These are phyloP conservation scores for Cassiopea xamachana DNA, from an alignment of 30 jellyfish, hydroid and myxozoan species.

Conservation along the genomic window DNA sequence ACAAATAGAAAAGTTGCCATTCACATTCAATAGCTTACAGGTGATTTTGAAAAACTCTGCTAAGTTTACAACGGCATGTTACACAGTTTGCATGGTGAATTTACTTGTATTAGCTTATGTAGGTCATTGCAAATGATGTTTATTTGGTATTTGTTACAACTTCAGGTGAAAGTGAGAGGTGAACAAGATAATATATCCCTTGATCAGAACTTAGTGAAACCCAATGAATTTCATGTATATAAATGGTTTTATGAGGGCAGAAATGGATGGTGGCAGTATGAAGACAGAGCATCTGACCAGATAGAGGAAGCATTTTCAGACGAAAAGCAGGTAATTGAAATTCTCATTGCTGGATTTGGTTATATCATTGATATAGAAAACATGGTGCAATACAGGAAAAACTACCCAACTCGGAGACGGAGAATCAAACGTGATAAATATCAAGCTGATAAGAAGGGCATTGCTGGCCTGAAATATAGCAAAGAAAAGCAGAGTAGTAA, in stretches of 20 bases:
- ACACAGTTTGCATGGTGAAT: too few species aligned
- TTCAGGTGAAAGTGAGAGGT: not conserved
- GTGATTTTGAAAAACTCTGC: too few species aligned
- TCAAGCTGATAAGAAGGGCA: slow-evolving; percentile 83
- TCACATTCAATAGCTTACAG: too few species aligned
- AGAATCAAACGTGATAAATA: slow-evolving; percentile 84
- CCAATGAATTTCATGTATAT: not conserved
- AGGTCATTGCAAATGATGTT: too few species aligned
- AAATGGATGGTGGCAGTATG: slow-evolving; percentile 99
- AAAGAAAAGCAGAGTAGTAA: not conserved
- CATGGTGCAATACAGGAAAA: slow-evolving; percentile 90
- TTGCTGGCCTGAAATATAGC: slow-evolving; percentile 83
- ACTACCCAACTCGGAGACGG: slow-evolving; percentile 80
- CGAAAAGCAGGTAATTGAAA: slow-evolving; percentile 76
- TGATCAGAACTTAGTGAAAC: not conserved
- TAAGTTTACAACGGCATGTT: too few species aligned
- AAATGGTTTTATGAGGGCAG: slow-evolving; percentile 98
- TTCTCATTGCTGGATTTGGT: slow-evolving; percentile 87
- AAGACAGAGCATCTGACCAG: slow-evolving; percentile 85
- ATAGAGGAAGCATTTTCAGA: slow-evolving; percentile 78
- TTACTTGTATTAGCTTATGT: too few species aligned
- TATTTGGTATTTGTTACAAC: too few species aligned
- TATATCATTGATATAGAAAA: slow-evolving; percentile 82
- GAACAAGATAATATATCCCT: not conserved
- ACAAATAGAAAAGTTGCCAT: too few species aligned